These are phyloP conservation scores for Tokudaia tokunoshimensis DNA, from an alignment of 2,797 vertebrate genomes.

Conservation along the genomic window DNA sequence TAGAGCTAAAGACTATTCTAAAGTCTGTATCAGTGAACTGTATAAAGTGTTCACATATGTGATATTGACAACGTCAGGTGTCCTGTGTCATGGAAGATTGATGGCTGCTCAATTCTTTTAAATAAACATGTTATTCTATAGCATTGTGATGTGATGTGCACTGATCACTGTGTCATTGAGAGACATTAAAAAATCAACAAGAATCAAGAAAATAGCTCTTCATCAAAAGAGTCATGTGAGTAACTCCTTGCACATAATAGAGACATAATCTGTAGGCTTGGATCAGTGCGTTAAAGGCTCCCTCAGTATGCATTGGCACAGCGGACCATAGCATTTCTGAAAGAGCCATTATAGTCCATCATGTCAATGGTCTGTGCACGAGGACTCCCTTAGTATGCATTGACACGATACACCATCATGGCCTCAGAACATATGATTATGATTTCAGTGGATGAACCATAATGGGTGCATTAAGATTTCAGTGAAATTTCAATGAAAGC, in stretches of 20 bases:
- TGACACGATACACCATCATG: constrained; percentile 78
- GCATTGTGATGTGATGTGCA: constrained; percentile 57
- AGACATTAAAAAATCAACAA: constrained; percentile 80
- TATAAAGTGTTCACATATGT: neutral
- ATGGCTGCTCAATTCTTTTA: constrained; percentile 55
- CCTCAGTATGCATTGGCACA: constrained; percentile 82
- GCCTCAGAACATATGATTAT: constrained; percentile 74
- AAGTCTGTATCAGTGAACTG: neutral
- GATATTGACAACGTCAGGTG: neutral
- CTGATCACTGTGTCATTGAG: constrained; percentile 76
- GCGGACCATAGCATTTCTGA: constrained; percentile 81
- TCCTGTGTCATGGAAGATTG: constrained; percentile 54
- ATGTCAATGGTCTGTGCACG: constrained; percentile 83
- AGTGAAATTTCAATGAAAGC: constrained; percentile 82
- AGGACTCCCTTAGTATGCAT: constrained; percentile 84
- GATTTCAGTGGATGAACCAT: constrained; percentile 79
- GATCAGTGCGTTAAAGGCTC: constrained; percentile 84
- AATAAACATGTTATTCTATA: constrained; percentile 72
- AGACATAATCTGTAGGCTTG: constrained; percentile 74
- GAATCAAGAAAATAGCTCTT: constrained; percentile 78
- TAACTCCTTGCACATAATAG: constrained; percentile 61
- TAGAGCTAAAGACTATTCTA: neutral
- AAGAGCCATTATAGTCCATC: constrained; percentile 80
- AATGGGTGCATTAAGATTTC: constrained; percentile 82
- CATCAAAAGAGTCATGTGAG: constrained; percentile 82